Evolutionary conservation across 2,113 vertebrate species (phyloP).

Genomic region (Apteryx mantelli): DNA sequence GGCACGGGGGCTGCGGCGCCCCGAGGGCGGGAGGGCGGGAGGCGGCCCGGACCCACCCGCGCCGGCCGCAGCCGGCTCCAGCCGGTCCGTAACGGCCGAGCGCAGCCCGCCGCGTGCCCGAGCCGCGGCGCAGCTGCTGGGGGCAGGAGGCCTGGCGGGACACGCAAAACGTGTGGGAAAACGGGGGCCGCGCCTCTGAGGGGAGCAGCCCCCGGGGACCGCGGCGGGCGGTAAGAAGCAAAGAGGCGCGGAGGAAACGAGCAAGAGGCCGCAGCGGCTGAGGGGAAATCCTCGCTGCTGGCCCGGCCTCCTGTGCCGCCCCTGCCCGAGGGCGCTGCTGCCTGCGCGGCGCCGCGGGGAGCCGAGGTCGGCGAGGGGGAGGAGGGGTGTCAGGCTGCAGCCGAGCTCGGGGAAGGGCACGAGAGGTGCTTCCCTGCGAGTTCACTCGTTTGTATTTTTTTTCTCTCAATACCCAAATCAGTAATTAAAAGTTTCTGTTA

Average conservation of each 20-base stretch:
- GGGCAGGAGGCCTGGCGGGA: neutral
- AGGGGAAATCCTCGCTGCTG: fast-evolving
- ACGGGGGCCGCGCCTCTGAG: no score
- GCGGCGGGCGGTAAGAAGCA: fast-evolving
- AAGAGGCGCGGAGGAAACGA: no score
- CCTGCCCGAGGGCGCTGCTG: no score
- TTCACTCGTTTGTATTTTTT: neutral
- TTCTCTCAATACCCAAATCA: neutral
- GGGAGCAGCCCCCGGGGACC: no score
- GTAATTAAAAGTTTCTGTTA: neutral
- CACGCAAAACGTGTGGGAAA: no score
- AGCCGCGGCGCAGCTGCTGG: neutral
- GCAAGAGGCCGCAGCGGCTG: fast-evolving
- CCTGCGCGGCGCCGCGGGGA: neutral
- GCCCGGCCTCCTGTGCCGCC: no score
- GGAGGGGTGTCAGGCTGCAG: neutral
- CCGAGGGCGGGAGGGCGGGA: no score
- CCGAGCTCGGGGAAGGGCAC: fast-evolving
- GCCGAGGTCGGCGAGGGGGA: neutral
- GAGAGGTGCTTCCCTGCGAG: neutral
- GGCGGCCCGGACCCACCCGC: no score
- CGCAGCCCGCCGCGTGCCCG: no score
- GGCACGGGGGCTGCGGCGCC: neutral
- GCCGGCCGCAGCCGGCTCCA: no score
- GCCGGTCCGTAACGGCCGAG: no score